phyloP scores from a whole-genome alignment of 2,797 vertebrate species.

The Sebastes oblongus region DNA sequence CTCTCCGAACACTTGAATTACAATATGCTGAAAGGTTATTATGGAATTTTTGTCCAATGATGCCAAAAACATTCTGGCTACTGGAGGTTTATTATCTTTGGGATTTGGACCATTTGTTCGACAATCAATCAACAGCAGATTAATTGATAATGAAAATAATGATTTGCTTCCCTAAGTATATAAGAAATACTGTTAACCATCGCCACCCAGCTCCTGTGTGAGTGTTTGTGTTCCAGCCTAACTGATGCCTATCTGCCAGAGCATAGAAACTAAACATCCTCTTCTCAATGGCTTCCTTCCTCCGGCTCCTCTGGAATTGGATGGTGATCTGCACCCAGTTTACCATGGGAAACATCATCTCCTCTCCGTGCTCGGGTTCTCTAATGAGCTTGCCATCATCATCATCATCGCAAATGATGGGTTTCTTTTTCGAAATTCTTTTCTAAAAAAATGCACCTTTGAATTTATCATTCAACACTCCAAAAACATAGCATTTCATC shows the following conservation, averaged over 20 bases:
- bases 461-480: slow-evolving; percentile 49
- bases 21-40: no score
- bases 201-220: neutral
- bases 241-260: slow-evolving; percentile 73
- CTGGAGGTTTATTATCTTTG: neutral
- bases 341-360: slow-evolving; percentile 51
- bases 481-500: neutral
- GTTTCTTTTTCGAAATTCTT: slow-evolving; percentile 7
- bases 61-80: no score
- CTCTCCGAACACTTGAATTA: no score
- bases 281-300: slow-evolving; percentile 74
- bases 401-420: slow-evolving; percentile 18
- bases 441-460: slow-evolving; percentile 27
- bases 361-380: slow-evolving; percentile 10
- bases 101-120: neutral
- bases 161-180: neutral
- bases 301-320: slow-evolving; percentile 37
- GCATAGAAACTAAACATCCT: slow-evolving; percentile 70
- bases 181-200: neutral
- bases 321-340: neutral
- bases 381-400: slow-evolving; percentile 9
- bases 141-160: neutral
- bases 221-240: neutral
- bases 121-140: neutral
- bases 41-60: no score